Evolutionary conservation across 2,888 invertebrate species (phyloP).

Genomic region (Metalampra italica): DNA sequence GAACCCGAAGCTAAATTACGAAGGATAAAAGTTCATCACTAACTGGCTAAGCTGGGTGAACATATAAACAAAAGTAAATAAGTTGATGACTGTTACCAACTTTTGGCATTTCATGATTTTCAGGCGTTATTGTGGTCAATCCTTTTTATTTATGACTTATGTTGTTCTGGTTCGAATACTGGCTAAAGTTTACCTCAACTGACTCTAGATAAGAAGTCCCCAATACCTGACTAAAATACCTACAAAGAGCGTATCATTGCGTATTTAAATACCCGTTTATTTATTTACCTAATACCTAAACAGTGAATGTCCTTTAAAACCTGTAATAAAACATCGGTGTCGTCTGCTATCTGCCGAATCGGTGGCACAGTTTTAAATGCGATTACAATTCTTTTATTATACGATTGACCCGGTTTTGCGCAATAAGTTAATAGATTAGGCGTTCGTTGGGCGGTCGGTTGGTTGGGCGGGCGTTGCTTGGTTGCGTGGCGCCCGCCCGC

Average conservation of each 20-base stretch:
- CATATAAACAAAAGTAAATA: constrained; percentile 1
- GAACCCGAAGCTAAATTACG: not conserved
- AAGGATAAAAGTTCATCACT: not conserved
- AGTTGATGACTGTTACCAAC: constrained; percentile 10
- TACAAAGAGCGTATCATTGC: no score
- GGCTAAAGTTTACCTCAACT: no score
- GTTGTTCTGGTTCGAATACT: no score
- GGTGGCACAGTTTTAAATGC: constrained; percentile 1
- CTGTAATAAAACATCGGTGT: not conserved
- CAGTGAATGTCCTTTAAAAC: no score
- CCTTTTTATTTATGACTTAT: not conserved
- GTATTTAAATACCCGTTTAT: no score
- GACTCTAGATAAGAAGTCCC: no score
- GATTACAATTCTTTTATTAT: constrained; percentile 18
- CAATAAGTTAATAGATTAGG: constrained; percentile 53
- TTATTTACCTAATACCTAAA: no score
- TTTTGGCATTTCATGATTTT: constrained; percentile 29
- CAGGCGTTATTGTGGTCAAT: constrained; percentile 11
- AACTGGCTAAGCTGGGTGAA: not conserved
- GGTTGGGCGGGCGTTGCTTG: constrained; percentile 20
- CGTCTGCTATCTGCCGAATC: not conserved
- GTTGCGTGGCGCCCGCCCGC: constrained; percentile 43
- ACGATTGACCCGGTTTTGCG: constrained; percentile 60
- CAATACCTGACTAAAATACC: no score
- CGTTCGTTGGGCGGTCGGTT: constrained; percentile 31